Evolutionary conservation across 2,113 vertebrate species (phyloP).

Genomic region (Lamprotornis superbus): DNA sequence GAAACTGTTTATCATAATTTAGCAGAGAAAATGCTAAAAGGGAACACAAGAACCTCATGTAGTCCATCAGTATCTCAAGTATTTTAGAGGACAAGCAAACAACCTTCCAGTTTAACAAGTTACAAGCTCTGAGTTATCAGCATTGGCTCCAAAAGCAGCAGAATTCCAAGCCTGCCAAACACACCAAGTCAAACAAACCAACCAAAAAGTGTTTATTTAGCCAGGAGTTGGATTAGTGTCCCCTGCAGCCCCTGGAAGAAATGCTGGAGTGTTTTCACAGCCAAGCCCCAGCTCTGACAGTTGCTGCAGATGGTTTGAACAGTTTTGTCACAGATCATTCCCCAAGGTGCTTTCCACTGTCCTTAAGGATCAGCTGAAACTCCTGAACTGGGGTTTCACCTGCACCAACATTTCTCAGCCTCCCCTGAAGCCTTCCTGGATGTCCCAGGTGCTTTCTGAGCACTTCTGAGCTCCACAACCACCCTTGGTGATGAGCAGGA

Average conservation of each 20-base stretch:
- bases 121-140: background rate
- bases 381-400: background rate
- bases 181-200: background rate
- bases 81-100: background rate
- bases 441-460: background rate
- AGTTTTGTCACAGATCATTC: background rate
- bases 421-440: background rate
- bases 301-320: background rate
- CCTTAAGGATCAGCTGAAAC: background rate
- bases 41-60: background rate
- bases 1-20: background rate
- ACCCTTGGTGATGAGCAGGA: background rate
- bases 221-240: background rate
- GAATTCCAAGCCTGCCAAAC: background rate
- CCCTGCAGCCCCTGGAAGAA: background rate
- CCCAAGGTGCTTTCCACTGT: background rate
- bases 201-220: background rate
- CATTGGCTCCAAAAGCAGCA: background rate
- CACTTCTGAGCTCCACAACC: background rate
- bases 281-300: background rate
- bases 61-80: background rate
- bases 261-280: background rate
- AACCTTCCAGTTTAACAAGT: background rate
- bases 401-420: background rate
- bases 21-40: background rate